Conservation (phyloP, 2,888 invertebrate species). For the Idaea biselata region DNA sequence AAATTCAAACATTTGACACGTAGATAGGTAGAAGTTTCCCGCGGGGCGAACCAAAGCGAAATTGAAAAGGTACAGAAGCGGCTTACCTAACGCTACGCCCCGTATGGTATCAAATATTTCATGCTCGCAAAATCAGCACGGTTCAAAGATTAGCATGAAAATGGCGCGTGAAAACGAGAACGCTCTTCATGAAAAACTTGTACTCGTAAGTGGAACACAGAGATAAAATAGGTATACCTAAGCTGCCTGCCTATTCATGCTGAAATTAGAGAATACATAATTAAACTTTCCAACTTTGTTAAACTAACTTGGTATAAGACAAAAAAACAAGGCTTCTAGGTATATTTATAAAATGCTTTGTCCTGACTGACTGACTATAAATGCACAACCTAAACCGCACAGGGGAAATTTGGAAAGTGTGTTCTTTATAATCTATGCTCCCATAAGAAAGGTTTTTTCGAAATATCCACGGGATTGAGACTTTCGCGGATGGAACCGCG, state of each 20-base stretch:
- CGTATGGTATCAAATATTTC: constrained; percentile 63
- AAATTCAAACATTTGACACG: constrained; percentile 54
- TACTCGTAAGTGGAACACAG: constrained; percentile 20
- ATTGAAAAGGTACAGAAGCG: constrained; percentile 63
- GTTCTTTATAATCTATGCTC: no score
- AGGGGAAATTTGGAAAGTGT: no score
- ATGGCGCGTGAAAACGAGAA: constrained; percentile 59
- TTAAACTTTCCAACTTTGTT: no score
- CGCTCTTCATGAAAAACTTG: constrained; percentile 42
- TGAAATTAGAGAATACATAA: neutral
- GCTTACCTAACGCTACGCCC: constrained; percentile 22
- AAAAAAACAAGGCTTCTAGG: no score
- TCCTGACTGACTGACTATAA: no score
- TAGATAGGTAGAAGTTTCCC: constrained; percentile 49
- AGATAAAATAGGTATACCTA: constrained; percentile 8
- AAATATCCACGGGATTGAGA: no score
- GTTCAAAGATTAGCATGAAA: constrained; percentile 68
- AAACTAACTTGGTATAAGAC: no score
- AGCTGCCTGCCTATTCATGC: constrained; percentile 21
- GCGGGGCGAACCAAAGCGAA: constrained; percentile 45
- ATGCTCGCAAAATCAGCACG: constrained; percentile 63
- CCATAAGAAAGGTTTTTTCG: no score
- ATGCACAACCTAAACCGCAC: no score
- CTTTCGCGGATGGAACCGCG: no score
- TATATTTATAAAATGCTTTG: no score